These are phyloP conservation scores for Zaprionus taronus DNA, from an alignment of 1,140 invertebrate genomes.

Conservation along the genomic window DNA sequence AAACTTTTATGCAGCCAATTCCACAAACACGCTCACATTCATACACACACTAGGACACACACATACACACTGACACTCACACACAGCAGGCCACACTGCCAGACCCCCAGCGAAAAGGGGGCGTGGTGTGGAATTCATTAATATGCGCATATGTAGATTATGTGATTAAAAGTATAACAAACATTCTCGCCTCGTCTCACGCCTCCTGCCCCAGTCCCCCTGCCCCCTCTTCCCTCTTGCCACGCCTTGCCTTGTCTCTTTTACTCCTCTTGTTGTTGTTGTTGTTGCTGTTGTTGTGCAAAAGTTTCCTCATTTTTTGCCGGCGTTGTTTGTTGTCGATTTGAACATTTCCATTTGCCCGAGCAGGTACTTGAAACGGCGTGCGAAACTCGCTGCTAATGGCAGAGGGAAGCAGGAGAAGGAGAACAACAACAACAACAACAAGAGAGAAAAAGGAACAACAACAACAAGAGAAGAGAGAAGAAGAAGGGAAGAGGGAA, in stretches of 20 bases:
- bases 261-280: not conserved
- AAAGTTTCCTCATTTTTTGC: conserved; percentile 28
- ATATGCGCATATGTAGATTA: conserved; percentile 83
- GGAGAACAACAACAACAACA: conserved; percentile 7
- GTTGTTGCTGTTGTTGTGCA: conserved; percentile 33
- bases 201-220: no score
- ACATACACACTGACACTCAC: not conserved
- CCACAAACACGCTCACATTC: not conserved
- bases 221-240: no score
- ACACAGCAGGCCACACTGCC: not conserved
- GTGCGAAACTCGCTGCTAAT: conserved; percentile 6
- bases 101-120: not conserved
- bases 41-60: not conserved
- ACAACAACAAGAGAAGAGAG: not conserved
- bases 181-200: conserved; percentile 15
- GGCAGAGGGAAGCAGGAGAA: not conserved
- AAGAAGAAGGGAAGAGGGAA: conserved; percentile 9
- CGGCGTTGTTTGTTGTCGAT: conserved; percentile 22
- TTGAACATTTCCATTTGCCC: conserved; percentile 42
- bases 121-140: conserved; percentile 56
- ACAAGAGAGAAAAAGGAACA: conserved; percentile 3
- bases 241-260: not conserved
- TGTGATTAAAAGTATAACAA: conserved; percentile 69
- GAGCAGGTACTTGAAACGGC: conserved; percentile 9
- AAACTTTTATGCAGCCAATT: conserved; percentile 42